Percentiles rank a stretch among this genome's conserved stretches.
Conservation (phyloP, 2,113 vertebrate species). For the Austrofundulus limnaeus region DNA sequence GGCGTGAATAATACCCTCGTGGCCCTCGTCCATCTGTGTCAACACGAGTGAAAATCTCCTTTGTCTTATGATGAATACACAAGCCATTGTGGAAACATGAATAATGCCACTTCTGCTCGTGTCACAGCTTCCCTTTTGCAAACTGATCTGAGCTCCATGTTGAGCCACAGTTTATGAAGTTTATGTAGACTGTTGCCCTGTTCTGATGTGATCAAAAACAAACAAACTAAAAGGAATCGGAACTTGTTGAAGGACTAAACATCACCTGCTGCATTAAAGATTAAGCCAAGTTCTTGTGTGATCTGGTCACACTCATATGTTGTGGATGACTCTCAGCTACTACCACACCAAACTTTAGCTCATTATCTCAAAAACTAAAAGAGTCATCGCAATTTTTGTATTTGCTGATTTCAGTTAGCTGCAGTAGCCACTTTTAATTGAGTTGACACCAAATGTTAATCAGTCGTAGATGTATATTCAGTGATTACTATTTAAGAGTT, state of each 20-base stretch:
- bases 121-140: conserved; percentile 46
- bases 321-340: too few relatives aligned
- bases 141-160: conserved; percentile 47
- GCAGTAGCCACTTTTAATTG: too few relatives aligned
- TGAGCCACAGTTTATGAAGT: conserved; percentile 21
- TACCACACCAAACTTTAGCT: too few relatives aligned
- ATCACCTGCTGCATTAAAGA: not conserved
- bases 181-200: not conserved
- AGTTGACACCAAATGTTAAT: too few relatives aligned
- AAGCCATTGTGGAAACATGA: conserved; percentile 71
- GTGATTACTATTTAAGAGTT: too few relatives aligned
- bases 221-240: not conserved
- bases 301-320: too few relatives aligned
- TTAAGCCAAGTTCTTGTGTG: too few relatives aligned
- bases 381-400: too few relatives aligned
- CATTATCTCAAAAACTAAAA: too few relatives aligned
- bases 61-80: conserved; percentile 78
- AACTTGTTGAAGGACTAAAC: not conserved
- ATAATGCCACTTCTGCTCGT: conserved; percentile 57
- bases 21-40: conserved; percentile 76
- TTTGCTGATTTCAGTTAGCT: too few relatives aligned
- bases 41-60: conserved; percentile 69
- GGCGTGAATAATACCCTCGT: conserved; percentile 75
- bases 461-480: too few relatives aligned
- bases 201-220: too few relatives aligned